A percentile compares a stretch with the other conserved stretches of the same genome.
Conservation (phyloP, 2,888 invertebrate genomes). For the Alloscopus bannaensis region DNA sequence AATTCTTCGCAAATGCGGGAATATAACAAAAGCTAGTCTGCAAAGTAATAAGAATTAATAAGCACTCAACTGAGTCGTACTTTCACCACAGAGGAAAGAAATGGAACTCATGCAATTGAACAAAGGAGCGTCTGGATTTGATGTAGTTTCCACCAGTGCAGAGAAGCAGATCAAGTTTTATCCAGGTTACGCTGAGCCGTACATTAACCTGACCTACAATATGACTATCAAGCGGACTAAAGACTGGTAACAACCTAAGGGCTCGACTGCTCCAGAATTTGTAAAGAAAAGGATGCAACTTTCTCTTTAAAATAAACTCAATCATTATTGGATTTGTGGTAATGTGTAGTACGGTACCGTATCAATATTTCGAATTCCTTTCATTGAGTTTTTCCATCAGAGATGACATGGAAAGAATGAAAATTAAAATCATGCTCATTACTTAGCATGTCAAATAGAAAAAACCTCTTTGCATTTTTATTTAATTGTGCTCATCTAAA, state of each 20-base stretch:
- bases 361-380: neutral
- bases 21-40: neutral
- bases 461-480: neutral
- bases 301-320: too few species aligned
- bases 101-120: conserved; percentile 34
- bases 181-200: conserved; percentile 67
- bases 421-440: too few species aligned
- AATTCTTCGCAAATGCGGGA: too few species aligned
- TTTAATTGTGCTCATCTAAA: too few species aligned
- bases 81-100: conserved; percentile 13
- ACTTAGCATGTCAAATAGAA: neutral
- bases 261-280: too few species aligned
- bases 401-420: too few species aligned
- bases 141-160: conserved; percentile 42
- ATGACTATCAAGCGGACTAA: conserved; percentile 41
- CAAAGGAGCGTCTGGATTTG: conserved; percentile 43
- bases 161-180: conserved; percentile 59
- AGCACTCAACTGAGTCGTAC: neutral
- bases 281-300: too few species aligned
- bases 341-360: too few species aligned
- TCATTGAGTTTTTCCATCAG: neutral
- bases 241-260: too few species aligned
- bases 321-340: too few species aligned
- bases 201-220: conserved; percentile 57
- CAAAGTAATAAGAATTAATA: too few species aligned